A percentile compares a stretch with the other conserved stretches of the same genome.
These are phyloP conservation scores for Poliocrania exsul DNA, from an alignment of 2,797 vertebrate species.

Conservation along the genomic window DNA sequence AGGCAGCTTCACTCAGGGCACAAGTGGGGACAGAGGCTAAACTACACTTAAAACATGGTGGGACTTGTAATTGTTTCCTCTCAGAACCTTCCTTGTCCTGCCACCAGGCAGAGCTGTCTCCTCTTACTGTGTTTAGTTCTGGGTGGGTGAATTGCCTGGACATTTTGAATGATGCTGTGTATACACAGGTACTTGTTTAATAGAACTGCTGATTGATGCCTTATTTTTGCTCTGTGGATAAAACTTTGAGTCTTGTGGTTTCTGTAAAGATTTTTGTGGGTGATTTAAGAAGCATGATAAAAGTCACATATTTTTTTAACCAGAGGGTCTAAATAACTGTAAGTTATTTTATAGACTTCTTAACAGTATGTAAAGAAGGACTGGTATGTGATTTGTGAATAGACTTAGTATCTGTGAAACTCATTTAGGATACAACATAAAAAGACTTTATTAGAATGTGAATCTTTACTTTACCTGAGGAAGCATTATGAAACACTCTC, in stretches of 20 bases:
- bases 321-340: background rate
- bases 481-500: constrained; percentile 33
- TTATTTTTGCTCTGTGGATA: background rate
- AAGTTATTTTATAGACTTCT: background rate
- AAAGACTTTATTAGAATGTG: background rate
- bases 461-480: constrained; percentile 7
- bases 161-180: background rate
- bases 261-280: background rate
- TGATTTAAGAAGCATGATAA: background rate
- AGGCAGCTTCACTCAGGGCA: background rate
- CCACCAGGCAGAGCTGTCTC: background rate
- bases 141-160: background rate
- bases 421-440: background rate
- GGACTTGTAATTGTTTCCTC: background rate
- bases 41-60: background rate
- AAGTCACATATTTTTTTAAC: background rate
- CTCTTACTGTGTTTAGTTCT: background rate
- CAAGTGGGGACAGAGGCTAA: background rate
- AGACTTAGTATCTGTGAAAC: background rate
- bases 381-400: background rate
- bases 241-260: background rate
- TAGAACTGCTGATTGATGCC: background rate
- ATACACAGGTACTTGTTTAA: background rate
- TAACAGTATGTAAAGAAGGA: background rate
- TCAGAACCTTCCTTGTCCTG: background rate